Evolutionary conservation across 2,888 invertebrate species (phyloP), one percentile per base, ranked within the genome.

Genomic region (Tachina fera): DNA sequence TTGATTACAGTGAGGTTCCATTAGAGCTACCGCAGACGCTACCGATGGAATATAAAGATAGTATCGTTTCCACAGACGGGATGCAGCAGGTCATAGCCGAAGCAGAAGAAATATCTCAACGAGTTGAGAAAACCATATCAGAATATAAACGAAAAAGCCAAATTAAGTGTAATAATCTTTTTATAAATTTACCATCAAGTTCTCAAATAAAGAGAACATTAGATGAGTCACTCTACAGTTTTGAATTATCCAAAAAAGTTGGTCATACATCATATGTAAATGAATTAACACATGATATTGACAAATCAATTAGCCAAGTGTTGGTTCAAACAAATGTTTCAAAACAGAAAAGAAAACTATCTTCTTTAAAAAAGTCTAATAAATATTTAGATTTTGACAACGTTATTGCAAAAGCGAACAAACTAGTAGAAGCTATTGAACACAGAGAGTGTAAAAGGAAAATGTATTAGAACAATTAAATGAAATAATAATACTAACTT

Each of bases 341-440:
- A 70, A n/a, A 41, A 13, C 47, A 39, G n/a, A 77, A 79, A 68
- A 65, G 67, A 56, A 77, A 79, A 70, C 45, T 61, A 16, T 39
- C 71, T 49, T 19, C 13, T 14, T 11, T 45, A 31, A 58, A 63
- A 47, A n/a, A 51, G n/a, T 63, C 85, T 9, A 80, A 87, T 31
- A 39, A 56, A 63, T 77, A 79, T 61, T 87, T 85, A 13, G 82
- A 87, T n/a, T 53, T 87, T 8, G 82, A 88, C n/a, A 74, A 58
- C 9, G 77, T 88, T 22, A 88, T 90, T 85, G 81, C 87, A 9
- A 87, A 88, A 13, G 90, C 90, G 1, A 88, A 88, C 65, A 82
- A 87, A 13, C 75, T 89, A 58, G 87, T 89, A 1, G 89, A 90
- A 56, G 68, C 78, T 1, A 49, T 78, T 47, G 91, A 93, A 82